These are phyloP conservation scores for Rhinoraja longicauda DNA, from an alignment of 2,797 vertebrate genomes.

Conservation along the genomic window DNA sequence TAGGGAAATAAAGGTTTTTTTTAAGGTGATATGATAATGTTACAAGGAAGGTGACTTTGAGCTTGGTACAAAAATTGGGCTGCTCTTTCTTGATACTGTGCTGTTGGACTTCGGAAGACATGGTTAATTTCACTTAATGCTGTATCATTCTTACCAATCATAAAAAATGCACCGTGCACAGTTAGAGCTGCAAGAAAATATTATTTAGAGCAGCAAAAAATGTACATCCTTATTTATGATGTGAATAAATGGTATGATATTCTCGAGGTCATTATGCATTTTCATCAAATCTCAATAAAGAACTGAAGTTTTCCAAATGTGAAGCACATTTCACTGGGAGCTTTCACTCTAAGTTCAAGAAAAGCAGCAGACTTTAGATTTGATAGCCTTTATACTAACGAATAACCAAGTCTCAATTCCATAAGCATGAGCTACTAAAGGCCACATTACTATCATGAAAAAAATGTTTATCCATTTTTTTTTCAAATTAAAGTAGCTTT, in stretches of 20 bases:
- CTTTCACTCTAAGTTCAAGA: neutral
- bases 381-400: neutral
- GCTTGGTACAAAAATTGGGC: neutral
- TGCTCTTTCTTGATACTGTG: neutral
- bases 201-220: neutral
- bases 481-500: neutral
- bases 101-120: neutral
- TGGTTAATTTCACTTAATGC: neutral
- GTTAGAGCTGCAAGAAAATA: neutral
- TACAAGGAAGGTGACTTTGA: neutral
- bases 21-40: neutral
- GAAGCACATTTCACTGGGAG: neutral
- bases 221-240: neutral
- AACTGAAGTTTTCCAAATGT: neutral
- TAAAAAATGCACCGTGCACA: neutral
- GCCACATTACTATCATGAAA: neutral
- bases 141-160: no score
- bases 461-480: neutral
- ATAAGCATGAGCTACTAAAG: neutral
- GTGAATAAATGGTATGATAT: neutral
- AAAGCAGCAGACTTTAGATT: neutral
- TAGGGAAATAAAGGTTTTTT: neutral
- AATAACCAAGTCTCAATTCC: neutral
- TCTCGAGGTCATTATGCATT: neutral
- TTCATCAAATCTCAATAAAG: neutral